A percentile compares a stretch with the other conserved stretches of the same genome.
Conservation (phyloP, 2,113 vertebrate species). For the Trochalopteron elliotii region DNA sequence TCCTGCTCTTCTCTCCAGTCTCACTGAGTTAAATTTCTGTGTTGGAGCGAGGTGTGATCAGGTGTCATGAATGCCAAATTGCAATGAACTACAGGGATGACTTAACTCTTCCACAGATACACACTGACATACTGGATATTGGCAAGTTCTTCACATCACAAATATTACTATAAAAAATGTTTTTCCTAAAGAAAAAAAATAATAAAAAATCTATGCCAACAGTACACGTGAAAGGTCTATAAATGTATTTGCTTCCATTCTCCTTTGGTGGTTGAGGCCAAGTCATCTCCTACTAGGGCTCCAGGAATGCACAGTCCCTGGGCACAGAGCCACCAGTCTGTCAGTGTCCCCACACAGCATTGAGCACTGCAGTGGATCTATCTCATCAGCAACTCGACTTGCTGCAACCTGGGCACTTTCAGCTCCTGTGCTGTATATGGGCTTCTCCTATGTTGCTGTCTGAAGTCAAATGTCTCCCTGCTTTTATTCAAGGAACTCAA, state of each 20-base stretch:
- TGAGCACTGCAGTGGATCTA: accelerated
- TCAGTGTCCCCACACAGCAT: accelerated
- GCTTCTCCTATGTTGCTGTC: not conserved
- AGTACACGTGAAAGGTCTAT: not conserved
- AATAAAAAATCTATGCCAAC: not conserved
- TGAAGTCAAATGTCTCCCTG: not conserved
- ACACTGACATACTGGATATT: accelerated
- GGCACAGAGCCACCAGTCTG: not conserved
- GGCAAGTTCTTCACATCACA: not conserved
- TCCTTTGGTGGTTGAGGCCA: not conserved
- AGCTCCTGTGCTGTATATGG: not conserved
- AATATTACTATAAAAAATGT: not conserved
- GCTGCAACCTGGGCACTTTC: not conserved
- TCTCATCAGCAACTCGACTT: not conserved
- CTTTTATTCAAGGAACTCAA: not conserved
- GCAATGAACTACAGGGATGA: not conserved
- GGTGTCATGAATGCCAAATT: not conserved
- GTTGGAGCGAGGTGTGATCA: not conserved
- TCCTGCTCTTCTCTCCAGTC: not conserved
- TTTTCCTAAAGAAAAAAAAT: not conserved
- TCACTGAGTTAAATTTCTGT: not conserved
- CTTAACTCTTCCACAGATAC: not conserved
- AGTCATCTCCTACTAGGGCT: not conserved
- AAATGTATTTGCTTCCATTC: not conserved
- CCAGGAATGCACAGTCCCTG: not conserved